Base-by-base conservation (phyloP, 1,140 invertebrate genomes). In the Lamellibrachia luymesi region DNA sequence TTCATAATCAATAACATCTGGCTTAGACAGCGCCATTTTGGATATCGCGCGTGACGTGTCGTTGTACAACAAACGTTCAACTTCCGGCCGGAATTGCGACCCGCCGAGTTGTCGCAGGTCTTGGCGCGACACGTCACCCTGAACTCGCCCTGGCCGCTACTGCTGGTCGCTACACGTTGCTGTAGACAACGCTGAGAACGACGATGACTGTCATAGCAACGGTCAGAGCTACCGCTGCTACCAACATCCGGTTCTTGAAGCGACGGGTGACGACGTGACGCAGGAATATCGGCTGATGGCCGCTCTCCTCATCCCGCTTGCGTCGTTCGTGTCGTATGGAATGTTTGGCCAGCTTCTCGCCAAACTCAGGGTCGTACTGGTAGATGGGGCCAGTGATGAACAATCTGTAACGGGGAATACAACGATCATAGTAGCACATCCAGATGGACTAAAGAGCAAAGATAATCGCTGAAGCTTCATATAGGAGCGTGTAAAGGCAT, bases 181-280 rank as follows among this genome's bases (percentile, higher is more conserved):
- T 93, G 91, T 93, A 93, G 52, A 93, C 93, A 27, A 93, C 93
- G 64, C 93, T 93, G 52, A 93, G 90, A 49, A 91, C 93, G 51
- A 93, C 93, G 38, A 93, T 93, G 93, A 93, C 92, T n/a, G 93
- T 52, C 93, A 93, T 93, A 27, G 50, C 51, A 38, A 89, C 89
- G 91, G 92, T 56, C 50, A 56, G 90, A 22, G 51, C 50, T 2
- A 92, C 56, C 8, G 93, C 90, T 49, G 90, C 50, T 4, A 93
- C 90, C 90, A 93, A 50, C 93, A 91, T 92, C 50, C 93, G 93
- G 90, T 93, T 92, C 91, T 92, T 91, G 91, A 52, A 93, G 50
- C 89, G 90, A 22, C 91, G 90, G 38, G 90, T 93, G 91, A 93
- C 93, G 25, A 93, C 93, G 91, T 90, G 52, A 51, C 93, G 51